Evolutionary conservation across 2,888 invertebrate genomes (phyloP), one percentile per base, ranked within the genome.

Genomic region (Drosophila falleni): DNA sequence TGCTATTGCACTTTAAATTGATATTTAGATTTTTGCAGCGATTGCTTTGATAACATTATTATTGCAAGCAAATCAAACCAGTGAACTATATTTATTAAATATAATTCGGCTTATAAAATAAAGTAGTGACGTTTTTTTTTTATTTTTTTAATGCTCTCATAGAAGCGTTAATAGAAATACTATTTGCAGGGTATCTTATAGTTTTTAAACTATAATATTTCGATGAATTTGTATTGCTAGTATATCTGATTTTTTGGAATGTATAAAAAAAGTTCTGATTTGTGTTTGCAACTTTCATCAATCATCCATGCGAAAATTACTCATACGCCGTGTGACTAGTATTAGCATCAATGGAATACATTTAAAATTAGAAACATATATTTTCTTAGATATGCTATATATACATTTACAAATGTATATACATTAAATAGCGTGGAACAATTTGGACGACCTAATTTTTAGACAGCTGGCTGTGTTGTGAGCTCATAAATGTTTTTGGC

Each of bases 401-500:
- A 42, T 8, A 37, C n/a, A 46, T 39, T 9, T 5, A 41, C 54
- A 51, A 29, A 35, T 39, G 19, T 13, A 55, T 35, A 19, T 53
- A 41, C 42, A 16, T 50, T 33, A 26, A 44, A 59, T 5, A 76
- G 66, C 77, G 56, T 77, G 61, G 58, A 77, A 37, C 68, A 64
- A 50, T 75, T 75, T 59, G 54, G 73, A 67, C 59, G 83, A 68
- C 74, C 81, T 79, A 74, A 59, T 61, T 81, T 71, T 79, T 73
- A 64, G 73, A 73, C 71, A 66, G 71, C 76, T 70, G 63, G 51
- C 62, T 11, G 55, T n/a, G 26, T 15, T 58, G 46, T 58, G 37
- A 61, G 29, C 33, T 33, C 33, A 58, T 39, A 61, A 49, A 44
- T 53, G 11, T 19, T 13, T 37, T 42, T 15, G 26, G 26, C 8